These are phyloP conservation scores for Ganaspis brasiliensis DNA, from an alignment of 2,888 invertebrate genomes.

Conservation along the genomic window DNA sequence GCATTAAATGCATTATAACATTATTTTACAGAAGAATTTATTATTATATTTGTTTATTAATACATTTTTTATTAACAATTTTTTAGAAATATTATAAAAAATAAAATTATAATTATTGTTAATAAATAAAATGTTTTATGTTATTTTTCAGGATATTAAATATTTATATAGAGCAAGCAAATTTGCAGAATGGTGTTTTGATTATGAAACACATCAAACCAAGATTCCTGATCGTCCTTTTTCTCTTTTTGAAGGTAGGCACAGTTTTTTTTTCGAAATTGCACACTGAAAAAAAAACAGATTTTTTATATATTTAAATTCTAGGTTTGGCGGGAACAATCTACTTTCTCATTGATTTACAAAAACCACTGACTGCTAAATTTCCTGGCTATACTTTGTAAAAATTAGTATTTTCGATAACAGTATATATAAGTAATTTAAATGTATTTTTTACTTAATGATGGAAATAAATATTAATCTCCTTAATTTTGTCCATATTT, in stretches of 20 bases:
- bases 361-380: conserved; percentile 84
- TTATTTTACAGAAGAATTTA: no score
- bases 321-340: conserved; percentile 87
- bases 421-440: not conserved
- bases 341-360: conserved; percentile 88
- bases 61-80: no score
- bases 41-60: conserved; percentile 24
- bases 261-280: conserved; percentile 19
- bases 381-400: conserved; percentile 88
- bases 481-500: no score
- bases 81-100: no score
- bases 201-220: conserved; percentile 85
- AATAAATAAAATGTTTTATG: no score
- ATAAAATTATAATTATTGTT: no score
- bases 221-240: conserved; percentile 89
- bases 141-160: conserved; percentile 83
- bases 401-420: conserved; percentile 49
- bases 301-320: conserved; percentile 53
- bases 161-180: conserved; percentile 89
- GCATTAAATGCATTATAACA: no score
- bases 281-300: no score
- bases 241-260: conserved; percentile 90
- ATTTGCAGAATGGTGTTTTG: conserved; percentile 91
- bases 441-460: not conserved
- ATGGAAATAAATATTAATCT: conserved; percentile 27